These are phyloP conservation scores for Hirtodrosophila trivittata DNA, from an alignment of 2,888 invertebrate genomes.

Conservation along the genomic window DNA sequence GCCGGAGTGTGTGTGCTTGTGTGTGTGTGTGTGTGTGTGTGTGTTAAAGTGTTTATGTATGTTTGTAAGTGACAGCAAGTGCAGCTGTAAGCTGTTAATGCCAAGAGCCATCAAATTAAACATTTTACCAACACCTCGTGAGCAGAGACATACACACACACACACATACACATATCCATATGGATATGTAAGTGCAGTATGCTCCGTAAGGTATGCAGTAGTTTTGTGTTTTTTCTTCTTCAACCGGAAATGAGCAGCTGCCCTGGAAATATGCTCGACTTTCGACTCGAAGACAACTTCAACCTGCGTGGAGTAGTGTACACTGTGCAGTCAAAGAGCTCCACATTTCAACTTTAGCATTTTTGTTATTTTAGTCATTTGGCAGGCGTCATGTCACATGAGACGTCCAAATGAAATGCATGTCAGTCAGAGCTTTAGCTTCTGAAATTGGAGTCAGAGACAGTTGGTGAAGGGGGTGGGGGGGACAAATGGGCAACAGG, in stretches of 20 bases:
- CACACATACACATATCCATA: background rate
- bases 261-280: slow-evolving; percentile 28
- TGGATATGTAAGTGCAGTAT: background rate
- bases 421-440: slow-evolving; percentile 34
- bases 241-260: slow-evolving; percentile 53
- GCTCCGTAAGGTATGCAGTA: slow-evolving; percentile 55
- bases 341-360: slow-evolving; percentile 38
- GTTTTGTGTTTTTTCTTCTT: slow-evolving; percentile 22
- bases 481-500: background rate
- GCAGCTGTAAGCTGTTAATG: slow-evolving; percentile 62
- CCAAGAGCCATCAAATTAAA: slow-evolving; percentile 65
- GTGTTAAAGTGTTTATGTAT: slow-evolving; percentile 5
- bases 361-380: slow-evolving; percentile 41
- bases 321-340: slow-evolving; percentile 43
- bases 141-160: slow-evolving; percentile 5
- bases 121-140: slow-evolving; percentile 32
- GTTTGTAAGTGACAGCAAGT: slow-evolving; percentile 45
- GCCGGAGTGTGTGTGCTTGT: slow-evolving; percentile 9
- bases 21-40: slow-evolving; percentile 8
- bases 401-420: slow-evolving; percentile 36
- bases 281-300: slow-evolving; percentile 19
- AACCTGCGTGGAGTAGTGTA: background rate
- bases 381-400: slow-evolving; percentile 33
- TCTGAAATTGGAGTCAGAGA: slow-evolving; percentile 18
- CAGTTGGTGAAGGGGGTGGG: background rate